These are phyloP conservation scores for Heliothis virescens DNA, from an alignment of 1,140 invertebrate species.

Conservation along the genomic window DNA sequence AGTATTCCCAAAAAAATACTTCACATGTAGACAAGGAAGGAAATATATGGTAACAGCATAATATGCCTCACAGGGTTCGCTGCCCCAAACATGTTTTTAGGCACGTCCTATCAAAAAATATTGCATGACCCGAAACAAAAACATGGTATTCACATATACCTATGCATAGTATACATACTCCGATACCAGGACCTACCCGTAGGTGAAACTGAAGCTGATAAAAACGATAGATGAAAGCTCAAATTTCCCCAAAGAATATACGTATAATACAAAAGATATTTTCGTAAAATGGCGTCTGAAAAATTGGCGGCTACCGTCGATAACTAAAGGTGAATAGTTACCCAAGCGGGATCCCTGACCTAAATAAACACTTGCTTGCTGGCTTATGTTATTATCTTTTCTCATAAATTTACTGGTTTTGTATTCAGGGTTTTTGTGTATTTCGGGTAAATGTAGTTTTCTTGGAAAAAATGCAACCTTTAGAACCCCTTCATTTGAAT, in stretches of 20 bases:
- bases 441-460: neutral
- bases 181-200: neutral
- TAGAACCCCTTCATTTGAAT: too few species aligned
- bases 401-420: constrained; percentile 28
- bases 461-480: too few species aligned
- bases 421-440: neutral
- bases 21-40: neutral
- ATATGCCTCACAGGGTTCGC: neutral
- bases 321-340: constrained; percentile 38
- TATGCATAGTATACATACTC: neutral
- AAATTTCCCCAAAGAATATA: constrained; percentile 32
- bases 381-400: constrained; percentile 11
- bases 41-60: neutral
- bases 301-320: constrained; percentile 31
- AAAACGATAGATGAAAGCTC: constrained; percentile 23
- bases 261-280: constrained; percentile 30
- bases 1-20: neutral
- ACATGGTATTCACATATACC: neutral
- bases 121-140: constrained; percentile 22
- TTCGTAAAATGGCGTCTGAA: constrained; percentile 22
- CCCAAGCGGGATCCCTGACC: constrained; percentile 29
- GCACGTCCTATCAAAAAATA: constrained; percentile 13
- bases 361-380: constrained; percentile 33
- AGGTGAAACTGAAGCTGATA: constrained; percentile 2
- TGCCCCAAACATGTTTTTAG: neutral